Evolutionary conservation across 53 echinoderm and acorn worm genomes (phyloP), one percentile per base, ranked within the genome.

Genomic region (Pentamera pediparva): DNA sequence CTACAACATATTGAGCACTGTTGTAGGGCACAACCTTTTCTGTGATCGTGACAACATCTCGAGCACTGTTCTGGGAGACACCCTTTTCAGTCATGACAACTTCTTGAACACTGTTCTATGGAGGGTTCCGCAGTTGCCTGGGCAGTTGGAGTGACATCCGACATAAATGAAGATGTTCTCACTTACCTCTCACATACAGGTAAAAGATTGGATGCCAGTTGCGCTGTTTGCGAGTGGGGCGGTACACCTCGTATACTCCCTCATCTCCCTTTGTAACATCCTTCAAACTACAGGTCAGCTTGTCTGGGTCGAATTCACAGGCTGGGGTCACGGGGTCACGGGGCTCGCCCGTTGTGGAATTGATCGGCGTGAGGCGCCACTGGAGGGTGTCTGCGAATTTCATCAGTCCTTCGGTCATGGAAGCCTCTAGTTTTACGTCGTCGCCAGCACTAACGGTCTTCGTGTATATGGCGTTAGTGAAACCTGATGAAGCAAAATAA

Each of bases 161-260:
- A n/a, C n/a, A n/a, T n/a, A n/a, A n/a, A n/a, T n/a, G n/a, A n/a
- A n/a, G n/a, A n/a, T n/a, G n/a, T n/a, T n/a, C n/a, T n/a, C n/a
- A 17, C 18, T 56, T 56, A 56, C 56, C 24, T 56, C 56, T 17
- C 24, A 56, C 56, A 56, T n/a, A 56, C 56, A 56, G 5, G 56
- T 56, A 56, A 22, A 56, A 56, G n/a, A 56, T n/a, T 22, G 56
- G 56, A 56, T 56, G 56, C 56, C 56, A 56, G 24, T n/a, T 17
- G 10, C 56, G 18, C n/a, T 20, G 56, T 22, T 56, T 17, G 18
- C 56, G 18, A 56, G 19, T 10, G 24, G 56, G 18, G 18, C 56
- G 18, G 24, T n/a, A 56, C 24, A 56, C 56, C 24, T 56, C 56
- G 24, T 56, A 56, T 17, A 22, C 24, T 10, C 56, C 56, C 24